Base-by-base conservation (phyloP, 2,888 invertebrate genomes). In the Cremastinae sp. region DNA sequence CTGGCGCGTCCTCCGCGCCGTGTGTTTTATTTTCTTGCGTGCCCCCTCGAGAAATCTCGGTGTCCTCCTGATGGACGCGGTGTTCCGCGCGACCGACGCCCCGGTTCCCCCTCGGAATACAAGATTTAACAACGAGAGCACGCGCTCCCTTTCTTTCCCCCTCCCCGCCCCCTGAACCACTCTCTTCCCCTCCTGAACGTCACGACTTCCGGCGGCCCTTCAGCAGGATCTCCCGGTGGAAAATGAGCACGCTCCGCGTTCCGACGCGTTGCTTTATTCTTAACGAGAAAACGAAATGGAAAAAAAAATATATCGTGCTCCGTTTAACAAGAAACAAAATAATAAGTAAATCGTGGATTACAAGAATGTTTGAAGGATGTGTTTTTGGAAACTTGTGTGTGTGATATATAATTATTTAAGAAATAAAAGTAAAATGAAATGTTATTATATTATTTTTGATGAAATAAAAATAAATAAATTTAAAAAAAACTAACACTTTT, bases 181-280 rank as follows among this genome's bases (percentile, higher is more conserved):
- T 22, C 71, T 56, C 66, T 71, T 75, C 62, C 71, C 66, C 36
- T 38, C 22, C 47, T n/a, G n/a, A 49, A 16, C 66, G 62, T 75
- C 66, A 41, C 66, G 75, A 61, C 75, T 75, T 75, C 75, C 75
- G 71, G 75, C 61, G 61, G 59, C 54, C 20, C 53, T 51, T 41
- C 43, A 66, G 16, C 41, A 66, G 66, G 49, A 74, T 66, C 28
- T 2, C 18, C 38, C 36, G 20, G 12, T 18, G 47, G 28, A 4
- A 14, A 10, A 28, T 34, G 8, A 16, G 18, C 16, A 36, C 18
- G 8, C 38, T 28, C 10, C 47, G 47, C 28, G 28, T 28, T 28
- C 28, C 28, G 28, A 28, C 28, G 5, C n/a, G n/a, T n/a, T n/a
- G 28, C 28, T 28, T 5, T 28, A n/a, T 28, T 28, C 5, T 28